Base-by-base conservation (phyloP, 2,113 vertebrate genomes). In the Panurus biarmicus region DNA sequence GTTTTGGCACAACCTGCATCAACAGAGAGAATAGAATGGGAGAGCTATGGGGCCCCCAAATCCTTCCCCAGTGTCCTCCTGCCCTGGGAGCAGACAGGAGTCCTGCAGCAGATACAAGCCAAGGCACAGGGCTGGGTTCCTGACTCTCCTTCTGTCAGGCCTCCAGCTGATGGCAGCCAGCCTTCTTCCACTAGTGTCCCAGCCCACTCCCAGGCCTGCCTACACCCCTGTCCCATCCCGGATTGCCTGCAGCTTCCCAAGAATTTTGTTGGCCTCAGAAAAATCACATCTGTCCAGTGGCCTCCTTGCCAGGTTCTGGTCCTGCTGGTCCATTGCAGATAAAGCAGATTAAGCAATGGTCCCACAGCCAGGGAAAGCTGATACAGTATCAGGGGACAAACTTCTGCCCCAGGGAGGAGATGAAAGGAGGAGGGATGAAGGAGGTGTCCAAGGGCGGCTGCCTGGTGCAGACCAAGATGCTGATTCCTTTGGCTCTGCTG, bases 191-290 rank as follows among this genome's bases (percentile, higher is more conserved):
- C 36, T 84, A 73, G n/a, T 5, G 86, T 93, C 70, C 92, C 90
- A 80, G 62, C 90, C 88, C 88, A 84, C 21, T 71, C 92, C 69
- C 94, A 90, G 47, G 60, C 82, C 75, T 96, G 96, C 53, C 92
- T 83, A 92, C 95, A 92, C 85, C 90, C 96, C 29, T 60, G 24
- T 92, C 82, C 64, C 75, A 50, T 88, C 79, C 67, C 90, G 70
- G 44, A 71, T 72, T 2, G 22, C 29, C 65, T 94, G 85, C 51
- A 85, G 54, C 67, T 95, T 96, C 92, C 47, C 85, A 76, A 11
- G 33, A 82, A 89, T 79, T 85, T 79, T 7, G 4, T 58, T 11
- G 8, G 60, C 71, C 24, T 92, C 45, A 4, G 47, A 74, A 35
- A 92, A 76, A 82, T 54, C 26, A 14, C 89, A 93, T 96, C 81